Percentiles rank a stretch among this genome's conserved stretches.
These are phyloP conservation scores for Hydrocynus forskahlii DNA, from an alignment of 2,797 vertebrate genomes.

Conservation along the genomic window DNA sequence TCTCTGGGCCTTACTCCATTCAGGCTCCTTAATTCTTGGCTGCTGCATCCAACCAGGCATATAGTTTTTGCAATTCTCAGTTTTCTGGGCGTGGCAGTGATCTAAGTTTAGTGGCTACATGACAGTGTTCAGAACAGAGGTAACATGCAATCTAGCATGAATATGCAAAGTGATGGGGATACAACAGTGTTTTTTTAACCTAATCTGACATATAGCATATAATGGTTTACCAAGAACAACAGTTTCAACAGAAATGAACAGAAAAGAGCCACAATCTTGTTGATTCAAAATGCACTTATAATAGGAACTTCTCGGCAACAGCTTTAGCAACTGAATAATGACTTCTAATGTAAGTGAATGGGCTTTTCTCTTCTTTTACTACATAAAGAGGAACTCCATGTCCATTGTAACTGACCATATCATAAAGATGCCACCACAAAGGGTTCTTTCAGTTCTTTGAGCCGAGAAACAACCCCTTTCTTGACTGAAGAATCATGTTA, in stretches of 20 bases:
- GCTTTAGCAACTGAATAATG: not conserved
- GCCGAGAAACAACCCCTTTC: too few species aligned
- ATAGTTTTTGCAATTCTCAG: slow-evolving; percentile 36
- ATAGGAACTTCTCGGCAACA: not conserved
- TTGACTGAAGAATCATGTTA: too few species aligned
- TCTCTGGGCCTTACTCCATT: slow-evolving; percentile 36
- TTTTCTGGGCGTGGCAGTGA: slow-evolving; percentile 46
- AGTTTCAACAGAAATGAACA: not conserved
- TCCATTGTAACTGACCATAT: not conserved
- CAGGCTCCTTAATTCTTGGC: slow-evolving; percentile 37
- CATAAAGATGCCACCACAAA: too few species aligned
- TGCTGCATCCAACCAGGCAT: slow-evolving; percentile 30
- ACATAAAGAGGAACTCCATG: not conserved
- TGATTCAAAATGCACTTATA: not conserved
- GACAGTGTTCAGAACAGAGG: slow-evolving; percentile 6
- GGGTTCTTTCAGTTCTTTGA: too few species aligned
- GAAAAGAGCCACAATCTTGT: too few species aligned
- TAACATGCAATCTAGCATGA: not conserved
- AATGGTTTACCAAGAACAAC: not conserved
- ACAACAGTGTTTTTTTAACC: too few species aligned
- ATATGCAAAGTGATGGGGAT: not conserved
- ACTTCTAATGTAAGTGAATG: not conserved
- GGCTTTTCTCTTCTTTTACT: too few species aligned
- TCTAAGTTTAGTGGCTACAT: slow-evolving; percentile 24
- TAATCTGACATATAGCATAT: not conserved